phyloP scores from a whole-genome alignment of 1,140 invertebrate species.

The Musca vetustissima region DNA sequence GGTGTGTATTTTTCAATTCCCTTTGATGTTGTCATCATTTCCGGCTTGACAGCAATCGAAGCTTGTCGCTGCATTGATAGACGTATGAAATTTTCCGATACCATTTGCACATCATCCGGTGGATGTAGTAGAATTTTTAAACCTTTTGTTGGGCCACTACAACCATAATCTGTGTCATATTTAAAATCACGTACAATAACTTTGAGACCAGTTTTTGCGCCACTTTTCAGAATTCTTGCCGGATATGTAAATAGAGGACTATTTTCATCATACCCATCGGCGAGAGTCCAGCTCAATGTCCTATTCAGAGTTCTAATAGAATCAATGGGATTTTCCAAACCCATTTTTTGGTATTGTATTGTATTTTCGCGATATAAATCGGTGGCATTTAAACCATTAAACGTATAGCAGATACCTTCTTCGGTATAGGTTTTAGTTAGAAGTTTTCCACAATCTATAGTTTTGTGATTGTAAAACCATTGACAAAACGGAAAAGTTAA shows the following conservation, averaged over 20 bases:
- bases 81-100: conserved; percentile 63
- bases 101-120: conserved; percentile 62
- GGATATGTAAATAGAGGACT: conserved; percentile 62
- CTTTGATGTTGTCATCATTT: conserved; percentile 64
- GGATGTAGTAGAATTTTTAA: conserved; percentile 66
- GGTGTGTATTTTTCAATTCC: conserved; percentile 51
- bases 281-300: conserved; percentile 49
- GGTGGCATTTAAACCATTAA: conserved; percentile 64
- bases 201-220: conserved; percentile 62
- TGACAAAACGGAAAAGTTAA: conserved; percentile 54
- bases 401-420: conserved; percentile 71
- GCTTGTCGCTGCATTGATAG: conserved; percentile 58
- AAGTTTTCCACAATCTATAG: conserved; percentile 57
- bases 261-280: conserved; percentile 61
- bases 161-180: conserved; percentile 66
- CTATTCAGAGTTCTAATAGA: conserved; percentile 24
- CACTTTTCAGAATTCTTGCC: conserved; percentile 61
- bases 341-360: conserved; percentile 36
- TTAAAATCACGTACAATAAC: conserved; percentile 61
- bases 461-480: conserved; percentile 50
- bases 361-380: conserved; percentile 61
- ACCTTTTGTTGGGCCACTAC: conserved; percentile 67
- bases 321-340: conserved; percentile 12
- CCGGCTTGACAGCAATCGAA: conserved; percentile 63
- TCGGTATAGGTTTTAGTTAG: conserved; percentile 67